Percentiles rank a stretch among this genome's conserved stretches.
These are phyloP conservation scores for Eilema griseolum DNA, from an alignment of 2,888 invertebrate species.

Conservation along the genomic window DNA sequence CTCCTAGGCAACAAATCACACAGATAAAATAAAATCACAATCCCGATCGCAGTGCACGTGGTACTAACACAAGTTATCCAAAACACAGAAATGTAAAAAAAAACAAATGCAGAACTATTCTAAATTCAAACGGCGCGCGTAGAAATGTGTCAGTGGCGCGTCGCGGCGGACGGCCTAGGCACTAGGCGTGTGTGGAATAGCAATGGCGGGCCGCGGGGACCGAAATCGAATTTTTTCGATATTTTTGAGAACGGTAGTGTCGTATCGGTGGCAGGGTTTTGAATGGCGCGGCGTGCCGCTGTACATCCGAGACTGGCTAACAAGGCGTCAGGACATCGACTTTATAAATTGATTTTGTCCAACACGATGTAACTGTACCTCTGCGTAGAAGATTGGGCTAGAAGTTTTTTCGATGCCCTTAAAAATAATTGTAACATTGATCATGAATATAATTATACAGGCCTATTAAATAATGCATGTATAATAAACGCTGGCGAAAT, in stretches of 20 bases:
- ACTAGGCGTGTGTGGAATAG: conserved; percentile 74
- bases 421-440: conserved; percentile 19
- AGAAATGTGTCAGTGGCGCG: conserved; percentile 87
- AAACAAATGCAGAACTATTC: conserved; percentile 73
- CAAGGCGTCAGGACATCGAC: conserved; percentile 82
- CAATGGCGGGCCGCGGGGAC: conserved; percentile 63
- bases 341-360: conserved; percentile 84
- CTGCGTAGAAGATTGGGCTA: conserved; percentile 51
- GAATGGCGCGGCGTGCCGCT: conserved; percentile 77
- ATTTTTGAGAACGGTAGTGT: conserved; percentile 76
- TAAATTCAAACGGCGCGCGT: conserved; percentile 84
- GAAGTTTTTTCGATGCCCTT: conserved; percentile 51
- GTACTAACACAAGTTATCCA: conserved; percentile 67
- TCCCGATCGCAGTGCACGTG: conserved; percentile 61
- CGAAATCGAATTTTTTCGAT: conserved; percentile 73
- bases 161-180: conserved; percentile 81
- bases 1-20: conserved; percentile 58
- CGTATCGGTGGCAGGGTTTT: conserved; percentile 76
- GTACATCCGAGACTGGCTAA: conserved; percentile 76
- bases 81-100: conserved; percentile 71
- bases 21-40: conserved; percentile 59
- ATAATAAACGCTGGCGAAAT: no score
- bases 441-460: not conserved
- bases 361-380: conserved; percentile 78
- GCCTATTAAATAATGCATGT: no score